Conservation (phyloP, 1,140 invertebrate genomes). For the Diprion similis region DNA sequence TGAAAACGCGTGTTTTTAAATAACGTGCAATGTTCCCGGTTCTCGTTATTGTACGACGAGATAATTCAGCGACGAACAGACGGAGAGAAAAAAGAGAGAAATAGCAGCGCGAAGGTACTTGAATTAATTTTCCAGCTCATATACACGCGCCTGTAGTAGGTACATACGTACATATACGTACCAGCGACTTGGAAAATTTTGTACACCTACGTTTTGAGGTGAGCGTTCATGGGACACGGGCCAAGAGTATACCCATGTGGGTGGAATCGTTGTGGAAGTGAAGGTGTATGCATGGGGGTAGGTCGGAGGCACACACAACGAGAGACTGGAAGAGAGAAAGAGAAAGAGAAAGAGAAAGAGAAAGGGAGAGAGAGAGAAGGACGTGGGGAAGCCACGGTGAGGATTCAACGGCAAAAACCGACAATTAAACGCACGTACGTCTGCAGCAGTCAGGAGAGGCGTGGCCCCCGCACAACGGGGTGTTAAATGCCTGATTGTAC, state of each 20-base stretch:
- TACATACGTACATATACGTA: no score
- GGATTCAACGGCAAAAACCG: conserved; percentile 11
- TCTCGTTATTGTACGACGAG: not conserved
- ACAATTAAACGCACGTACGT: conserved; percentile 18
- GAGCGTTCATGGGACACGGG: no score
- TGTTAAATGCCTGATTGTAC: conserved; percentile 29
- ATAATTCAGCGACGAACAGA: not conserved
- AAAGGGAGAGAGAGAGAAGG: not conserved
- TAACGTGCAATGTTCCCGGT: no score
- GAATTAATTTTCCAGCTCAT: conserved; percentile 1
- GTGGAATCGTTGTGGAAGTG: no score
- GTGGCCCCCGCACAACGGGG: conserved; percentile 10
- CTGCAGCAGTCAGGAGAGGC: conserved; percentile 14
- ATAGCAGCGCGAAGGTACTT: not conserved
- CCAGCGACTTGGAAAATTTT: not conserved
- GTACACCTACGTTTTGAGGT: no score
- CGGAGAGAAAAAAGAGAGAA: no score
- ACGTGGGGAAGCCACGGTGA: not conserved
- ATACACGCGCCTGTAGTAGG: no score
- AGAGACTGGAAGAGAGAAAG: not conserved
- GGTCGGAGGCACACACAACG: not conserved
- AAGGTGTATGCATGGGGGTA: not conserved
- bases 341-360: not conserved
- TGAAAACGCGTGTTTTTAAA: not conserved
- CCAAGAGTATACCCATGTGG: no score